Evolutionary conservation across 2,113 vertebrate species (phyloP).

Genomic region (Chroicocephalus ridibundus): DNA sequence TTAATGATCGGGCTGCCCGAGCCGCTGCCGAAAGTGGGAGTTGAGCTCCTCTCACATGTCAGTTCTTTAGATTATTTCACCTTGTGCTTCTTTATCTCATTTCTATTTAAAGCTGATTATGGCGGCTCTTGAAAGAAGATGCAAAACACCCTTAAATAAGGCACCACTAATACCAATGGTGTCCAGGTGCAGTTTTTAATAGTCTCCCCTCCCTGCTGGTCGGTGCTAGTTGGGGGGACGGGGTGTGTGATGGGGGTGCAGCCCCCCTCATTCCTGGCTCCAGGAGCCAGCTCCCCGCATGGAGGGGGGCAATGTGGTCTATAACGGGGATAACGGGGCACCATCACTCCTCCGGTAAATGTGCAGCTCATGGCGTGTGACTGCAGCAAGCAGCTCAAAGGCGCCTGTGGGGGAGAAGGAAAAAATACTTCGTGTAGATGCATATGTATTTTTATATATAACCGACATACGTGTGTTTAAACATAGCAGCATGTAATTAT

Average conservation of each 20-base stretch:
- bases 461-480: neutral
- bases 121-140: neutral
- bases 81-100: neutral
- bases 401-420: neutral
- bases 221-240: rapidly evolving
- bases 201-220: neutral
- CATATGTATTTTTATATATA: neutral
- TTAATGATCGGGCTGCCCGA: neutral
- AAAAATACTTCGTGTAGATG: neutral
- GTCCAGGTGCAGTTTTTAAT: neutral
- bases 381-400: neutral
- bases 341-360: rapidly evolving
- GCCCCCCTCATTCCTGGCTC: neutral
- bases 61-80: neutral
- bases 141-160: neutral
- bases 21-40: neutral
- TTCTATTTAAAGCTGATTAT: neutral
- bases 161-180: too few relatives aligned
- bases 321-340: neutral
- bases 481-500: neutral
- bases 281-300: neutral
- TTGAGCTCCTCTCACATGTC: neutral
- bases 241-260: neutral
- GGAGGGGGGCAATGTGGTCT: rapidly evolving
- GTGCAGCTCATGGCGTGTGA: neutral